phyloP scores from a whole-genome alignment of 2,888 invertebrate genomes.

The Microdon myrmicae region DNA sequence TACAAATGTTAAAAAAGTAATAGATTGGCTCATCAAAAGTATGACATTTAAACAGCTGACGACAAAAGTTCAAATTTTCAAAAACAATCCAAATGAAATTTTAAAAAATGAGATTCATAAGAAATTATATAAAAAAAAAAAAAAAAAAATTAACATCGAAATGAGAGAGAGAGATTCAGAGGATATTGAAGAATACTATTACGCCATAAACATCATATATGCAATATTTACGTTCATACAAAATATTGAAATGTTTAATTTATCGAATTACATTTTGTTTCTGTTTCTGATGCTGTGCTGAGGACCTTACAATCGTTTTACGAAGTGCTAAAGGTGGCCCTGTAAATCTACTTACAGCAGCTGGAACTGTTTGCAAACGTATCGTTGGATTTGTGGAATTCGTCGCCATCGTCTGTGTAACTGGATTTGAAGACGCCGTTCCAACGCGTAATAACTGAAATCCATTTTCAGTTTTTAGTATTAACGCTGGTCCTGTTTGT shows the following conservation, averaged over 20 bases:
- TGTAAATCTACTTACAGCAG: constrained; percentile 85
- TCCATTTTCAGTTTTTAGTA: constrained; percentile 96
- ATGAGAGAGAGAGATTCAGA: constrained; percentile 32
- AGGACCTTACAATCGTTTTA: constrained; percentile 70
- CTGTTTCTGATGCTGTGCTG: constrained; percentile 65
- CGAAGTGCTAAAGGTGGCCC: constrained; percentile 72
- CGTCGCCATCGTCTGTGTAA: constrained; percentile 67
- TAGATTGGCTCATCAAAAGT: too few species aligned
- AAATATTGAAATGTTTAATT: constrained; percentile 48
- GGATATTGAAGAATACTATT: constrained; percentile 37
- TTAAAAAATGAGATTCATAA: constrained; percentile 40
- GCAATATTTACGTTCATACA: too few species aligned
- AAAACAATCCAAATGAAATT: neutral
- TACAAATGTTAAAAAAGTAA: too few species aligned
- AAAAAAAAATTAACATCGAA: constrained; percentile 13
- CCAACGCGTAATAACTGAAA: constrained; percentile 92
- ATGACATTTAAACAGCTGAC: too few species aligned
- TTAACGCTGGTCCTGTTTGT: constrained; percentile 86
- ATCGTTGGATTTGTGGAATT: constrained; percentile 76
- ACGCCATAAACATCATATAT: constrained; percentile 63
- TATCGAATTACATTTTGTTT: constrained; percentile 64
- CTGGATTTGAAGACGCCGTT: constrained; percentile 76
- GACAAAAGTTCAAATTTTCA: too few species aligned
- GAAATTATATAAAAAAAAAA: constrained; percentile 55
- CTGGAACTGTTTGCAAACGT: constrained; percentile 87